A percentile compares a stretch with the other conserved stretches of the same genome.
Conservation (phyloP, 2,888 invertebrate species). For the Prostheceraeus crozeri region DNA sequence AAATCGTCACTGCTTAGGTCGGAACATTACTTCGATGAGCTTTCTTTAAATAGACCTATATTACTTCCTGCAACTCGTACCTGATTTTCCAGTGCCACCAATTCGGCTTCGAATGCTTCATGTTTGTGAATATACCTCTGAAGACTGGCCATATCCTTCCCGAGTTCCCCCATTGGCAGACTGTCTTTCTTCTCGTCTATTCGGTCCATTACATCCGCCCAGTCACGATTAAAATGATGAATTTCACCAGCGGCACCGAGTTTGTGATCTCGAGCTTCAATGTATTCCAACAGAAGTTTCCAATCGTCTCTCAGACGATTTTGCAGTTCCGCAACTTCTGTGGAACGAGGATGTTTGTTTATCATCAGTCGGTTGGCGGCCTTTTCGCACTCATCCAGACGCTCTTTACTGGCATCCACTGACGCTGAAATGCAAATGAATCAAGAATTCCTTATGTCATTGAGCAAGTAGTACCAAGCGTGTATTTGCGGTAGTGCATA, state of each 20-base stretch:
- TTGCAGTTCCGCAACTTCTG: conserved; percentile 19
- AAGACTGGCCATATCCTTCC: background rate
- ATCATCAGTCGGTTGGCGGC: conserved; percentile 52
- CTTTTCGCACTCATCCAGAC: conserved; percentile 81
- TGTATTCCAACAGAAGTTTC: conserved; percentile 18
- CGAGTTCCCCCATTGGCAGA: background rate
- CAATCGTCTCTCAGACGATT: conserved; percentile 21
- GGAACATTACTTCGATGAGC: too few relatives aligned
- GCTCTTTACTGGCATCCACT: conserved; percentile 78
- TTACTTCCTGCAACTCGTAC: too few relatives aligned
- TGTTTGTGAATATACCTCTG: conserved; percentile 5
- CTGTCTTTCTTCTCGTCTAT: conserved; percentile 22
- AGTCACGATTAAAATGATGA: conserved; percentile 28
- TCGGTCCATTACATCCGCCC: conserved; percentile 7
- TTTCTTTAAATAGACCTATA: too few relatives aligned
- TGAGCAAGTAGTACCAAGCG: too few relatives aligned
- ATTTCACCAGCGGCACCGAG: conserved; percentile 30
- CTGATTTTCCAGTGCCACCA: conserved; percentile 22
- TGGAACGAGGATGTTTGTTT: conserved; percentile 5
- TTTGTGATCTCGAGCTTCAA: conserved; percentile 24
- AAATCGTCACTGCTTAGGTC: too few relatives aligned
- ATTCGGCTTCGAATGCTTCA: conserved; percentile 17
- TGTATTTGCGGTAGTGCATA: too few relatives aligned
- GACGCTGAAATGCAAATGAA: too few relatives aligned
- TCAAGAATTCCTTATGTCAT: too few relatives aligned